Conservation (phyloP, 1,140 invertebrate species). For the Ostrea denselamellosa region DNA sequence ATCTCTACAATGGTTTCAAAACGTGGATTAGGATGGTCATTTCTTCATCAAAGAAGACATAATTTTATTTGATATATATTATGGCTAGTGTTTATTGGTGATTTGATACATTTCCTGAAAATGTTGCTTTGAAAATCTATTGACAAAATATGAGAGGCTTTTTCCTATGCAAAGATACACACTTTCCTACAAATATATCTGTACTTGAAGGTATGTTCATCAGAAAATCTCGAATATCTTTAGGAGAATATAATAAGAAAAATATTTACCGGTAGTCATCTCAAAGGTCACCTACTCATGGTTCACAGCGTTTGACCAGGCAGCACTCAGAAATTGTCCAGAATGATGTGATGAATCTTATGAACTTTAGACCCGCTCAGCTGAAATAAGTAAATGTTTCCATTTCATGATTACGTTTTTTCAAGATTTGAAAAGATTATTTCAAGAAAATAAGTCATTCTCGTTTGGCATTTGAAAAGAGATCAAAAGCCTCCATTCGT, state of each 20-base stretch:
- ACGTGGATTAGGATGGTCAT: background rate
- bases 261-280: background rate
- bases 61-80: background rate
- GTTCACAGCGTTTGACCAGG: background rate
- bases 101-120: background rate
- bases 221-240: no score
- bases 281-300: background rate
- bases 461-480: background rate
- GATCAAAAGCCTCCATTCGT: background rate
- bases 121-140: background rate
- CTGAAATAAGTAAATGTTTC: slow-evolving; percentile 37
- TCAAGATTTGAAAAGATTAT: slow-evolving; percentile 9
- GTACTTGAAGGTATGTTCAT: no score
- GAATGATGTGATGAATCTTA: background rate
- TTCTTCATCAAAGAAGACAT: background rate
- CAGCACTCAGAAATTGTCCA: background rate
- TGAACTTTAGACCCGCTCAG: background rate
- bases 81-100: background rate
- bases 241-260: background rate
- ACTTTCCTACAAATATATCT: no score
- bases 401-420: slow-evolving; percentile 24
- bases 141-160: background rate
- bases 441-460: slow-evolving; percentile 12
- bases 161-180: no score
- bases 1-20: background rate